phyloP scores from a whole-genome alignment of 2,113 vertebrate genomes.

The Gadus macrocephalus region DNA sequence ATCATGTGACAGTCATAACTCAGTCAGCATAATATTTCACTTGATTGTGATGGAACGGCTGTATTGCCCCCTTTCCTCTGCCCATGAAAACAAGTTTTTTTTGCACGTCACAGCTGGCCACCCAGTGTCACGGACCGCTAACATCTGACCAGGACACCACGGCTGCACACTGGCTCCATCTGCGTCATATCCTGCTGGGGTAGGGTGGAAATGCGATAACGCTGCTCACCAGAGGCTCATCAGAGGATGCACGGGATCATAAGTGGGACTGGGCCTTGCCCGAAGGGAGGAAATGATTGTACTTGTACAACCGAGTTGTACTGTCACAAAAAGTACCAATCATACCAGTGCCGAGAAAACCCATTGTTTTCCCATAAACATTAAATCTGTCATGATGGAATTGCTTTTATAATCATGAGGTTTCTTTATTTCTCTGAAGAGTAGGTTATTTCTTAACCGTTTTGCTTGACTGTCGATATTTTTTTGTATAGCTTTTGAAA shows the following conservation, averaged over 20 bases:
- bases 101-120: background rate
- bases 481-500: no score
- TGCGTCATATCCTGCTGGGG: slow-evolving; percentile 62
- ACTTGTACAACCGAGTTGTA: no score
- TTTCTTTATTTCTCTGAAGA: background rate
- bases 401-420: background rate
- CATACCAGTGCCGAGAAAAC: no score
- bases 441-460: background rate
- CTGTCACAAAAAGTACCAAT: no score
- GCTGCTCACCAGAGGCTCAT: slow-evolving; percentile 44
- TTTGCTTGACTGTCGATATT: no score
- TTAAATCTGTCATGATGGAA: background rate
- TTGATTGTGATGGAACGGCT: no score
- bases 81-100: background rate
- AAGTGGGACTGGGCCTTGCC: no score
- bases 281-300: slow-evolving; percentile 53
- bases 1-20: no score
- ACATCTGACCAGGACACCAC: slow-evolving; percentile 19
- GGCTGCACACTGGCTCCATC: slow-evolving; percentile 30
- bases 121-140: slow-evolving; percentile 31
- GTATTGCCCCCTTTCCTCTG: no score
- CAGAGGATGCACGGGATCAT: slow-evolving; percentile 36
- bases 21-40: no score
- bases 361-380: slow-evolving; percentile 15
- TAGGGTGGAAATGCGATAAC: slow-evolving; percentile 54